These are phyloP conservation scores for Zosterops pallidus DNA, from an alignment of 2,113 vertebrate species.

Conservation along the genomic window DNA sequence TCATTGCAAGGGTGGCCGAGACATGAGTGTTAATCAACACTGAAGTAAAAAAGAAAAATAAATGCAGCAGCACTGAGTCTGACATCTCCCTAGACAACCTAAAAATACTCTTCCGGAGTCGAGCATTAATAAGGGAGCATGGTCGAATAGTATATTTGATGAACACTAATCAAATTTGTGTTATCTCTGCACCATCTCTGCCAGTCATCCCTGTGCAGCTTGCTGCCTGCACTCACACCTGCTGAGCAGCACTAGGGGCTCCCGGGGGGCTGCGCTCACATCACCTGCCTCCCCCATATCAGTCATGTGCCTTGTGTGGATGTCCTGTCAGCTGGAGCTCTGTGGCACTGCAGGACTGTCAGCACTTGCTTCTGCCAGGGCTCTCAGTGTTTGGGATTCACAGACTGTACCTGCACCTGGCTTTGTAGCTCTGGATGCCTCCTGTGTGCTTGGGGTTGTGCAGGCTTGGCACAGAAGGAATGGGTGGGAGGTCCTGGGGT, in stretches of 20 bases:
- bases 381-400: not conserved
- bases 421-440: not conserved
- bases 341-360: not conserved
- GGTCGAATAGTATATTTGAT: slow-evolving; percentile 44
- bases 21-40: not conserved
- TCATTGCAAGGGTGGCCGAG: not conserved
- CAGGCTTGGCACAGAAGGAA: not conserved
- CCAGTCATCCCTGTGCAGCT: not conserved
- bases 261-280: not conserved
- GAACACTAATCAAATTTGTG: slow-evolving; percentile 53
- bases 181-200: not conserved
- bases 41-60: not conserved
- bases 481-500: not conserved
- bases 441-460: not conserved
- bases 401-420: not conserved
- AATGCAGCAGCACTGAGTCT: not conserved
- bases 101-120: slow-evolving; percentile 50
- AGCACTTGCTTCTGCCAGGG: not conserved
- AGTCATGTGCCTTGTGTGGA: not conserved
- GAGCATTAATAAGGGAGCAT: slow-evolving; percentile 7
- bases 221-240: not conserved
- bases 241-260: not conserved
- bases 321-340: not conserved
- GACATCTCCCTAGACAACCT: slow-evolving; percentile 49
- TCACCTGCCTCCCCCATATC: not conserved